Conservation (phyloP, 2,888 invertebrate genomes). For the Lapara coniferarum region DNA sequence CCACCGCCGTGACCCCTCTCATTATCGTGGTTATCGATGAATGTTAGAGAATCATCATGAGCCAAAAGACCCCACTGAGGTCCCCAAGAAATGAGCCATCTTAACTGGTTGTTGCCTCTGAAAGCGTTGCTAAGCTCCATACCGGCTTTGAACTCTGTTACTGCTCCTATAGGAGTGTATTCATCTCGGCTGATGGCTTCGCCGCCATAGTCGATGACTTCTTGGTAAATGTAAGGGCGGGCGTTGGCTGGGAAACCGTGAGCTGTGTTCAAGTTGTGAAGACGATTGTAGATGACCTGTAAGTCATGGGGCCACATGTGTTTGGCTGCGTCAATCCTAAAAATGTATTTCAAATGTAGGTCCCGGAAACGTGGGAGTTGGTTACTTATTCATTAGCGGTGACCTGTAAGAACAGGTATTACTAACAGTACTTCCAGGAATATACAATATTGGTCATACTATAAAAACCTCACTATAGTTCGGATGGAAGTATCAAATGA, state of each 20-base stretch:
- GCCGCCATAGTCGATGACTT: constrained; percentile 88
- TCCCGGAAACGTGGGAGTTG: too few relatives aligned
- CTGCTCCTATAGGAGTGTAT: constrained; percentile 83
- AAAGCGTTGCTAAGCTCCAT: constrained; percentile 71
- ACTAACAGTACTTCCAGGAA: background rate
- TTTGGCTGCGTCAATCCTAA: constrained; percentile 89
- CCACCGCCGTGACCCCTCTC: constrained; percentile 86
- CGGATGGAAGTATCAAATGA: too few relatives aligned
- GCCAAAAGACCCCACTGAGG: constrained; percentile 85
- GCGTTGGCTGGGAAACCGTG: constrained; percentile 86
- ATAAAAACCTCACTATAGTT: too few relatives aligned
- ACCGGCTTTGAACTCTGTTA: constrained; percentile 86
- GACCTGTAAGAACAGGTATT: too few relatives aligned
- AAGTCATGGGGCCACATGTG: constrained; percentile 92
- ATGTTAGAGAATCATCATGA: constrained; percentile 84
- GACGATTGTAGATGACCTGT: constrained; percentile 83
- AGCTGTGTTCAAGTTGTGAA: constrained; percentile 84
- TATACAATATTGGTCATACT: too few relatives aligned
- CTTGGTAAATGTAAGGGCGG: constrained; percentile 88
- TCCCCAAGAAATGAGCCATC: constrained; percentile 85
- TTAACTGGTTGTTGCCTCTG: constrained; percentile 80
- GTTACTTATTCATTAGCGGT: too few relatives aligned
- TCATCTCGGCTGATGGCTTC: constrained; percentile 79
- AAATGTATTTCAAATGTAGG: background rate
- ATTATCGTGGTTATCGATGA: constrained; percentile 93